A percentile compares a stretch with the other conserved stretches of the same genome.
Conservation (phyloP, 2,113 vertebrate genomes). For the Plecotus auritus region DNA sequence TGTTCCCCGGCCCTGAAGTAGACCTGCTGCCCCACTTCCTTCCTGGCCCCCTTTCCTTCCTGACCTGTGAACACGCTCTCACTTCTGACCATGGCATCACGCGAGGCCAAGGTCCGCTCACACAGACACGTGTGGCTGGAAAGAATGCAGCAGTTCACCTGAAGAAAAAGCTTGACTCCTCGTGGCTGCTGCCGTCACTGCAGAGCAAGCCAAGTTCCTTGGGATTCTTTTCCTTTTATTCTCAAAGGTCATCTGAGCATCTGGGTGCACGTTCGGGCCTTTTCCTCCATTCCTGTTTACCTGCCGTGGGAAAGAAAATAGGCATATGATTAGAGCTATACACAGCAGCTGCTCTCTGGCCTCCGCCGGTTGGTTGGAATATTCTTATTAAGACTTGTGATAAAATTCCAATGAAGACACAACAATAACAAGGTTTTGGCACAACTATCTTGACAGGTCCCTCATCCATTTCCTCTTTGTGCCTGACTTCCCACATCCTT, state of each 20-base stretch:
- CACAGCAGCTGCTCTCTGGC: not conserved
- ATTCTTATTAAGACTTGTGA: not conserved
- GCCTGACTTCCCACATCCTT: not conserved
- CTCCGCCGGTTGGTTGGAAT: too few relatives aligned
- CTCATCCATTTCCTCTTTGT: not conserved
- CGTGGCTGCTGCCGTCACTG: not conserved
- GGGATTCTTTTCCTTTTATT: not conserved
- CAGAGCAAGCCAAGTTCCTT: not conserved
- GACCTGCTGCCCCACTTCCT: too few relatives aligned
- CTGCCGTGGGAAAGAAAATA: too few relatives aligned
- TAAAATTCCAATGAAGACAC: not conserved
- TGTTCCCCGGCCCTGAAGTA: not conserved
- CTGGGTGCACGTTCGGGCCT: not conserved
- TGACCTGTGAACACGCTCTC: rapidly evolving
- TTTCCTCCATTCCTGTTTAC: not conserved
- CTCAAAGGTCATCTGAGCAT: not conserved
- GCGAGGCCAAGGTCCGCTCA: not conserved
- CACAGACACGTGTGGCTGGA: rapidly evolving
- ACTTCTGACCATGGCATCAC: rapidly evolving
- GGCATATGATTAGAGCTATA: not conserved
- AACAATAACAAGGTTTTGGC: not conserved
- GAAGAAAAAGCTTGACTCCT: not conserved
- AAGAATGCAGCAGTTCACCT: not conserved
- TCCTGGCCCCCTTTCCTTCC: not conserved
- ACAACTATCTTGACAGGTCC: too few relatives aligned